A percentile compares a stretch with the other conserved stretches of the same genome.
Conservation (phyloP, 2,113 vertebrate species). For the Hydrolagus affinis region DNA sequence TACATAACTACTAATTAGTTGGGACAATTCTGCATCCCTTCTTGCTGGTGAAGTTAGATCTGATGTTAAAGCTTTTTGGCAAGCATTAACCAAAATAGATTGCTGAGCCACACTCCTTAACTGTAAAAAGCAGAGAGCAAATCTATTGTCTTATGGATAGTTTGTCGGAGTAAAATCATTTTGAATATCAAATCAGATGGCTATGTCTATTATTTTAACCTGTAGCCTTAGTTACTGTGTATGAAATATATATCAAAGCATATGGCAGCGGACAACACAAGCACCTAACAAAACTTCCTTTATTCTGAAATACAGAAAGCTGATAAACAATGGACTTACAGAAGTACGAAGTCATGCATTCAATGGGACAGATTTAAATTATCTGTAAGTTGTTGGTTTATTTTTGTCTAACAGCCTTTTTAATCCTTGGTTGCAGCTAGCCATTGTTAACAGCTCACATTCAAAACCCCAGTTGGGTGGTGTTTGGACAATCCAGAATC, state of each 20-base stretch:
- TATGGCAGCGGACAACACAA: neutral
- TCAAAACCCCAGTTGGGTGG: neutral
- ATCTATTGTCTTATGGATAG: too few species aligned
- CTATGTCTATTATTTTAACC: neutral
- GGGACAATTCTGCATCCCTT: neutral
- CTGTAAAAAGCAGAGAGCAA: too few species aligned
- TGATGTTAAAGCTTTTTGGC: too few species aligned
- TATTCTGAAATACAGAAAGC: slow-evolving; percentile 62
- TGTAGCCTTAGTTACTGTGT: neutral
- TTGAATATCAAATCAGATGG: too few species aligned
- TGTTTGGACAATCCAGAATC: neutral
- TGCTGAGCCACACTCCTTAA: too few species aligned
- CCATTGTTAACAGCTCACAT: too few species aligned
- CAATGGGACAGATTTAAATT: slow-evolving; percentile 78
- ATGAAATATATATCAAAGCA: neutral
- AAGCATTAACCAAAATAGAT: too few species aligned
- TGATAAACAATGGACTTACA: slow-evolving; percentile 83
- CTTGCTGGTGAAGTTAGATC: too few species aligned
- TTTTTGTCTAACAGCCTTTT: slow-evolving; percentile 31
- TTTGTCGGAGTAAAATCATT: too few species aligned
- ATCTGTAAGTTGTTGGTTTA: slow-evolving; percentile 61
- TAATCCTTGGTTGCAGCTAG: slow-evolving; percentile 22
- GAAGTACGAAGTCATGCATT: slow-evolving; percentile 82
- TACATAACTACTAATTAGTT: neutral
- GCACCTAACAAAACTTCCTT: neutral